Percentiles rank a stretch among this genome's conserved stretches.
These are phyloP conservation scores for Diaphora mendica DNA, from an alignment of 2,888 invertebrate genomes.

Conservation along the genomic window DNA sequence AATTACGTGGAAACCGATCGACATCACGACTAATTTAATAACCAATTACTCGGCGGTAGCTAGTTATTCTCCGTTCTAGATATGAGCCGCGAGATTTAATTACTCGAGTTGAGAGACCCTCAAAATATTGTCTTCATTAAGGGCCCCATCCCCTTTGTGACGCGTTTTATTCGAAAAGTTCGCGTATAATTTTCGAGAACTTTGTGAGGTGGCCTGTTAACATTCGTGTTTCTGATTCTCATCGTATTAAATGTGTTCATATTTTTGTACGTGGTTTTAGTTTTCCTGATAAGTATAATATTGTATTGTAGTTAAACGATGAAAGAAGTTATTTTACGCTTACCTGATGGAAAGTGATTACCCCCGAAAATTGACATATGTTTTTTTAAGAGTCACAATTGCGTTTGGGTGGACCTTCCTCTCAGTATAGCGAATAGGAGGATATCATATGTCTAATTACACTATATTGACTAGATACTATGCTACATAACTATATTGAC, in stretches of 20 bases:
- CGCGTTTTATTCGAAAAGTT: conserved; percentile 84
- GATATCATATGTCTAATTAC: no score
- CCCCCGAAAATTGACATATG: no score
- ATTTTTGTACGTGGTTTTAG: conserved; percentile 24
- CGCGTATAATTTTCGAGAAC: conserved; percentile 75
- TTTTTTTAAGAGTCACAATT: no score
- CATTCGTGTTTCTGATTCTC: conserved; percentile 67
- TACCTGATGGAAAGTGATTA: no score
- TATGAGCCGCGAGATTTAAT: conserved; percentile 78
- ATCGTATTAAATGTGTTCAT: conserved; percentile 48
- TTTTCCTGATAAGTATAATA: no score
- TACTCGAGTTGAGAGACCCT: conserved; percentile 71
- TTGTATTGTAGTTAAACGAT: no score
- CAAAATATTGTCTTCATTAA: conserved; percentile 84
- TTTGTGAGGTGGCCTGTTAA: conserved; percentile 74
- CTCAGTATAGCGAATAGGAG: no score
- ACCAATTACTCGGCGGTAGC: conserved; percentile 61
- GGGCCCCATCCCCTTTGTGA: conserved; percentile 72
- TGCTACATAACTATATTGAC: no score
- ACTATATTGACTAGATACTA: no score
- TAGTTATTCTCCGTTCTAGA: conserved; percentile 42
- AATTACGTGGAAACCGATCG: conserved; percentile 61
- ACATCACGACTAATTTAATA: conserved; percentile 67
- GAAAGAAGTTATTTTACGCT: no score
- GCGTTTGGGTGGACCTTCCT: no score